phyloP scores from a whole-genome alignment of 2,888 invertebrate genomes.

The Hydraecia micacea region DNA sequence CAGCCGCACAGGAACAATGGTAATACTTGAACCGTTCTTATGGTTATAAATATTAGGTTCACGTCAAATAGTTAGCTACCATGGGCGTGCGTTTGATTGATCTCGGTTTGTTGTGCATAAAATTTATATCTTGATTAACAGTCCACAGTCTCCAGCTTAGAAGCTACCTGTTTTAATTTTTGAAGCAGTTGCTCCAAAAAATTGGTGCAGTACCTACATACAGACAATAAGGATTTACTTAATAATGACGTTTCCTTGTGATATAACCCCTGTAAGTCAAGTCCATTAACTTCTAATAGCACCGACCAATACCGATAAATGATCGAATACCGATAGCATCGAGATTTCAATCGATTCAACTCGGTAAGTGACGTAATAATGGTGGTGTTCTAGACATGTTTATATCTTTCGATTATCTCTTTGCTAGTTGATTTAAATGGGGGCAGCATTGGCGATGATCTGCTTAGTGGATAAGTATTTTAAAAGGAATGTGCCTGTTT shows the following conservation, averaged over 20 bases:
- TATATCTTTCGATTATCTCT: constrained; percentile 63
- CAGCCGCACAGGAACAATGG: not conserved
- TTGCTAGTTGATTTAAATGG: constrained; percentile 42
- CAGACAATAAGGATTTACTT: not conserved
- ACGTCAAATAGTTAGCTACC: not conserved
- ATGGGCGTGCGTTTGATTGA: not conserved
- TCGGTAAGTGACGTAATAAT: constrained; percentile 74
- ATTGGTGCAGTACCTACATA: too few relatives aligned
- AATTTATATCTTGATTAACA: too few relatives aligned
- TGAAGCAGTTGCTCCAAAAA: too few relatives aligned
- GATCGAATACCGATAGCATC: constrained; percentile 66
- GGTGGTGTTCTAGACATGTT: constrained; percentile 64
- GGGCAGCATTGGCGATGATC: constrained; percentile 13
- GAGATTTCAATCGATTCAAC: constrained; percentile 66
- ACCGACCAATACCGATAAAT: constrained; percentile 57
- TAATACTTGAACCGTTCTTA: not conserved
- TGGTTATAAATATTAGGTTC: too few relatives aligned
- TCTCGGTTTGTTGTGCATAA: not conserved
- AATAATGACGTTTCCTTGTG: not conserved
- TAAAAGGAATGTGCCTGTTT: not conserved
- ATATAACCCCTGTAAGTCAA: not conserved
- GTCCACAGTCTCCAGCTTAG: too few relatives aligned
- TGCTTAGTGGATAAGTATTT: constrained; percentile 7
- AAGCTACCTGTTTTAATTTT: too few relatives aligned
- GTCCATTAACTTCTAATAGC: constrained; percentile 7